phyloP scores from a whole-genome alignment of 2,797 vertebrate genomes.

The Dipus sagitta region DNA sequence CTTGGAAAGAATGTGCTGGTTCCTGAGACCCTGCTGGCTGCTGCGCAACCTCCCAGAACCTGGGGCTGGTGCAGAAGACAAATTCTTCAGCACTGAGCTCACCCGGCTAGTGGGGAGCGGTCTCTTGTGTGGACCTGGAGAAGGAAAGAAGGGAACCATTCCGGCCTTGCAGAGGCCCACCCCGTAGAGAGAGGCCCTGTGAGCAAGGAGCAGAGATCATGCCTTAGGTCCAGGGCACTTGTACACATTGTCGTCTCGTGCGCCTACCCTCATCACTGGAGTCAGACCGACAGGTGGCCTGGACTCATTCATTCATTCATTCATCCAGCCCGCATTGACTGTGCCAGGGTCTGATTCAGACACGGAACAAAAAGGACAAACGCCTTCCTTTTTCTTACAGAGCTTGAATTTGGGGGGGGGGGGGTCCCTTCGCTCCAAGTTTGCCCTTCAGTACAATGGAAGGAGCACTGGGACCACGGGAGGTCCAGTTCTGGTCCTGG shows the following conservation, averaged over 20 bases:
- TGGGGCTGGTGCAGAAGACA: slow-evolving; percentile 40
- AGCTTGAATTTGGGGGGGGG: not conserved
- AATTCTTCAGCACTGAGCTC: slow-evolving; percentile 77
- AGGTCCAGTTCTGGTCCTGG: not conserved
- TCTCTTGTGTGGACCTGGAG: not conserved
- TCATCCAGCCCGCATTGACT: not conserved
- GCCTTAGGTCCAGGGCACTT: not conserved
- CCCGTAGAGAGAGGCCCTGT: not conserved
- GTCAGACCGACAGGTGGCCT: not conserved
- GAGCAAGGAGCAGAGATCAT: not conserved
- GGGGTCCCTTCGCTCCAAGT: not conserved
- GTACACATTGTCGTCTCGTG: not conserved
- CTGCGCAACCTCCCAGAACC: slow-evolving; percentile 58
- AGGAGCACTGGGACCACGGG: not conserved
- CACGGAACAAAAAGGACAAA: not conserved
- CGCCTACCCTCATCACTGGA: not conserved
- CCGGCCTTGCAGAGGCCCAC: fast-evolving
- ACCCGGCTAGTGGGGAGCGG: not conserved
- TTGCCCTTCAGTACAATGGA: not conserved
- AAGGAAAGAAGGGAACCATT: not conserved
- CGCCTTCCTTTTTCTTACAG: fast-evolving
- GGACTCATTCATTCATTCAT: not conserved
- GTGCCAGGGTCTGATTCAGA: not conserved
- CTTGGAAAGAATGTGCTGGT: slow-evolving; percentile 81
- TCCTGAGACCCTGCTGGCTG: slow-evolving; percentile 72